phyloP scores from a whole-genome alignment of 2,888 invertebrate genomes.

The Colletes collaris region DNA sequence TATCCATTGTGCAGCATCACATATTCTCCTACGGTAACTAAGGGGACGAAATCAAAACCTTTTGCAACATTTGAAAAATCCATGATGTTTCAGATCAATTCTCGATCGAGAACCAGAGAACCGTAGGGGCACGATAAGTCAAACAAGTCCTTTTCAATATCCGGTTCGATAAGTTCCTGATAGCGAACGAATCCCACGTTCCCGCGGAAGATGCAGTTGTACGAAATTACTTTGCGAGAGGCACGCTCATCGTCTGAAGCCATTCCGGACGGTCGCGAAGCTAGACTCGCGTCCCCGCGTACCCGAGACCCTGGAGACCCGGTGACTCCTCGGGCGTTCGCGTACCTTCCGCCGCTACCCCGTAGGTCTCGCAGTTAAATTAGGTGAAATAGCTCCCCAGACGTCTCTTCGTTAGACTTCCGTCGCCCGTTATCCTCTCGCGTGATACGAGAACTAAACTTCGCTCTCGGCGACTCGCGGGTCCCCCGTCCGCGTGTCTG shows the following conservation, averaged over 20 bases:
- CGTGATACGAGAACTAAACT: slow-evolving; percentile 65
- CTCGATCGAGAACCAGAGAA: too few relatives aligned
- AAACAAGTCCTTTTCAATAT: background rate
- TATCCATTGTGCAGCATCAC: too few relatives aligned
- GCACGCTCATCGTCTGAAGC: background rate
- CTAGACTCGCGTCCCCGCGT: slow-evolving; percentile 38
- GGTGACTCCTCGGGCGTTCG: slow-evolving; percentile 22
- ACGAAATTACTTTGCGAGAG: slow-evolving; percentile 16
- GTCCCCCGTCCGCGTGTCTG: background rate
- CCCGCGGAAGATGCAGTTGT: background rate
- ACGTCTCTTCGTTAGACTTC: slow-evolving; percentile 80
- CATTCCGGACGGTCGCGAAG: slow-evolving; percentile 1
- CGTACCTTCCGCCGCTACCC: slow-evolving; percentile 54
- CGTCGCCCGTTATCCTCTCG: slow-evolving; percentile 70
- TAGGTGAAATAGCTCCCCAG: slow-evolving; percentile 80
- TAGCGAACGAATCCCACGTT: background rate
- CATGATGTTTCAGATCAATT: too few relatives aligned
- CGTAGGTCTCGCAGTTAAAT: slow-evolving; percentile 76
- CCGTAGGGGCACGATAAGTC: too few relatives aligned
- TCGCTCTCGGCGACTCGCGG: slow-evolving; percentile 30
- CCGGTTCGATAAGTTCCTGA: background rate
- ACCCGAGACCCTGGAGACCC: slow-evolving; percentile 22
- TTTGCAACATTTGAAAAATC: too few relatives aligned
- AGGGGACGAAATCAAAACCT: too few relatives aligned
- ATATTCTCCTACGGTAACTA: too few relatives aligned